Evolutionary conservation across 2,113 vertebrate species (phyloP), one percentile per base, ranked within the genome.

Genomic region (Muntiacus muntjak): DNA sequence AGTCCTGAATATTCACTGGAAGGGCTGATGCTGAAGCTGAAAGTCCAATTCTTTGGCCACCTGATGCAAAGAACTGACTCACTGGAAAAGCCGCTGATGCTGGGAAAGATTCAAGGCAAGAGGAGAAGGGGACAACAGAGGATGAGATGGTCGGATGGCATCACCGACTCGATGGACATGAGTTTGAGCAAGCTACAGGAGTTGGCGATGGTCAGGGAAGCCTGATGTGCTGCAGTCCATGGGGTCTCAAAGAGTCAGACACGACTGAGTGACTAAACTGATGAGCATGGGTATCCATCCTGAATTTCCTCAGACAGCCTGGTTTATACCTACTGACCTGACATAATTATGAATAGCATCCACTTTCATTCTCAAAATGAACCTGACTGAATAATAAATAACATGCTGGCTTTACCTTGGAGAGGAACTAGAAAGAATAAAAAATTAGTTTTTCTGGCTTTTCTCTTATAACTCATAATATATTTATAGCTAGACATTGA

Each of bases 401-500:
- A 84, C 23, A 45, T 50, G 45, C 25, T 50, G 12, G 36, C 23
- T 95, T 13, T 43, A 40, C 57, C 58, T 57, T 92, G 30, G 62
- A 64, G 60, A 96, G 23, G 14, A 4, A 76, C 33, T 90, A 89
- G 6, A 83, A 95, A 83, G 7, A 90, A 95, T 71, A 33, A 36
- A 91, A 78, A 60, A 78, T 54, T 45, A 67, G 40, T 67, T 83
- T 95, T 89, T 21, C n/a, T 94, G 57, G 64, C 15, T 55, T 96
- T 86, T 96, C n/a, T 96, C 36, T 43, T 91, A 15, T 93, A 93
- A 91, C n/a, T 94, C 89, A 78, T 79, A 28, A 87, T 57, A 79
- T 86, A 92, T 60, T 60, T 87, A 58, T 71, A 91, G 25, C 76
- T 54, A 74, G 57, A 94, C 84, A 78, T 43, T 71, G n/a, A 55